These are phyloP conservation scores for Pilophorus perplexus DNA, from an alignment of 2,888 invertebrate species.

Conservation along the genomic window DNA sequence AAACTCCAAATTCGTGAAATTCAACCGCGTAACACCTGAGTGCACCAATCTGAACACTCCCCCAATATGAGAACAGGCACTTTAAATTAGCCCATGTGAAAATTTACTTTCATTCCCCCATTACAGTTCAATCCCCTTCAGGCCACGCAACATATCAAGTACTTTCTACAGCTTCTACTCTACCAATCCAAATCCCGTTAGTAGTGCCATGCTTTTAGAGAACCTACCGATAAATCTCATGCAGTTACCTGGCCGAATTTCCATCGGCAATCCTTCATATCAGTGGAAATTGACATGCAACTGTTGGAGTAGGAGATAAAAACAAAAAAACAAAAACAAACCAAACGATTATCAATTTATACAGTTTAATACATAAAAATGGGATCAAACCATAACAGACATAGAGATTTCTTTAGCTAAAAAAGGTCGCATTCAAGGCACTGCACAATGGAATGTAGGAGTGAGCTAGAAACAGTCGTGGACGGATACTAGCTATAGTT, in stretches of 20 bases:
- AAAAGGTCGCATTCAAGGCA: conserved; percentile 5
- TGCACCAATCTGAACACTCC: no score
- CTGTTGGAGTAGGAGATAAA: conserved; percentile 26
- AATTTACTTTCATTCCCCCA: no score
- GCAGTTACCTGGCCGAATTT: conserved; percentile 32
- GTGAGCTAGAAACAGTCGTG: background rate
- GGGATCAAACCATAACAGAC: background rate
- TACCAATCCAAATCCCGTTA: no score
- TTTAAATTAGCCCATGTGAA: no score
- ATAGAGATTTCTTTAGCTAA: background rate
- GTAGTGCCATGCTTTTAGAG: no score
- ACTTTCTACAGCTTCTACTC: no score
- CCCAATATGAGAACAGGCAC: no score
- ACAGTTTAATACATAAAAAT: conserved; percentile 21
- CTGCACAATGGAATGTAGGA: conserved; percentile 13
- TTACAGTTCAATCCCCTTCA: no score
- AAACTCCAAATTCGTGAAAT: no score
- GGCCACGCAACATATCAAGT: no score
- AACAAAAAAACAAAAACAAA: conserved; percentile 15
- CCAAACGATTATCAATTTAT: conserved; percentile 19
- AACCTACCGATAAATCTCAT: no score
- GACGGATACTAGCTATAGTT: conserved; percentile 25
- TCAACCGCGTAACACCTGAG: no score
- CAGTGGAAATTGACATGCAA: conserved; percentile 32
- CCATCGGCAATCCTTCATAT: conserved; percentile 25